Evolutionary conservation across 2,888 invertebrate species (phyloP).

Genomic region (Pandemis corylana): DNA sequence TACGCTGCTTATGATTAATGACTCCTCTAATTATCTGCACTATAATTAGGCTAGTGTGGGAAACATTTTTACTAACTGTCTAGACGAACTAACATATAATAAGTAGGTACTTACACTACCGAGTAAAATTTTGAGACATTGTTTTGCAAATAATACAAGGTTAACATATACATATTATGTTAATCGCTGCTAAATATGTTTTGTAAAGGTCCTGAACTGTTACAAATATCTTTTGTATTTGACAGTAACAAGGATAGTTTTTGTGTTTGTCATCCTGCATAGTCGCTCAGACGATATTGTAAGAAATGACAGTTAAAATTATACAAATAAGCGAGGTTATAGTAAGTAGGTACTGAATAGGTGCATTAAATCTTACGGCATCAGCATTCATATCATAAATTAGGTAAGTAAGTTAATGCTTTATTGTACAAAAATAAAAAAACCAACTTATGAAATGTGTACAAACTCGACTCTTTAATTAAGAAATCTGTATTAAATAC

Average conservation of each 20-base stretch:
- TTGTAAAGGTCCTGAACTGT: background rate
- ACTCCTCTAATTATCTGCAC: conserved; percentile 47
- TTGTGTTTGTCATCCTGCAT: background rate
- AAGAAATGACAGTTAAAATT: too few species aligned
- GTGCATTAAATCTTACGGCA: too few species aligned
- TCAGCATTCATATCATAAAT: too few species aligned
- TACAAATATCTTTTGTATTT: background rate
- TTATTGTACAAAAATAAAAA: too few species aligned
- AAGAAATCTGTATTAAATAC: too few species aligned
- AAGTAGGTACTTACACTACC: background rate
- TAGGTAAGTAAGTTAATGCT: too few species aligned
- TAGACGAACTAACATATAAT: conserved; percentile 19
- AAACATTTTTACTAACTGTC: conserved; percentile 37
- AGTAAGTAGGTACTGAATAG: too few species aligned
- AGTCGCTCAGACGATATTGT: too few species aligned
- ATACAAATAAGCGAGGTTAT: too few species aligned
- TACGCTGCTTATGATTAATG: conserved; percentile 50
- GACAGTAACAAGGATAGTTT: background rate
- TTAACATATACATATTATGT: background rate
- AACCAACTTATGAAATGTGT: too few species aligned
- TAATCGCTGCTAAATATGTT: background rate
- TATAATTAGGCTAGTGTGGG: conserved; percentile 49
- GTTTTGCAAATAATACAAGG: background rate
- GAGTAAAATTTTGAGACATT: background rate
- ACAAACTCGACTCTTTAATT: too few species aligned